A percentile compares a stretch with the other conserved stretches of the same genome.
Conservation (phyloP, 2,797 vertebrate species). For the Sebastes reedi region DNA sequence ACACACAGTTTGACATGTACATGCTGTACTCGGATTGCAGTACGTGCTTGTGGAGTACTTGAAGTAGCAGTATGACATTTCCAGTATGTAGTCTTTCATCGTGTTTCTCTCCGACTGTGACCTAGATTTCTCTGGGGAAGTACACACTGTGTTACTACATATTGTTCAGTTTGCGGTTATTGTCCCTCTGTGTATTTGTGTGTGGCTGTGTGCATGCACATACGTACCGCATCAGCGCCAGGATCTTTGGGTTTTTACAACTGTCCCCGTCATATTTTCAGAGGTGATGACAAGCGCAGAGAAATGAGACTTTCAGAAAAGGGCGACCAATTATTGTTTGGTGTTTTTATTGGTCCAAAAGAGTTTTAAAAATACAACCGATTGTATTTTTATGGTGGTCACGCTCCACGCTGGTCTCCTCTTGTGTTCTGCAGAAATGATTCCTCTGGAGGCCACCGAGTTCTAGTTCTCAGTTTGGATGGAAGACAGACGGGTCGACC, state of each 20-base stretch:
- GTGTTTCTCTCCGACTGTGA: conserved; percentile 56
- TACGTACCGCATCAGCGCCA: conserved; percentile 23
- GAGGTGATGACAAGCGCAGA: conserved; percentile 71
- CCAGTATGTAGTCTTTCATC: conserved; percentile 40
- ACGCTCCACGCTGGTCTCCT: conserved; percentile 60
- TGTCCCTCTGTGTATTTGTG: conserved; percentile 32
- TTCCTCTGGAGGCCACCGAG: conserved; percentile 59
- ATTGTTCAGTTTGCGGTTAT: conserved; percentile 62
- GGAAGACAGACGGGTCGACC: conserved; percentile 66
- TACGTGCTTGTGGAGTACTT: conserved; percentile 26
- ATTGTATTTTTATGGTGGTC: conserved; percentile 74
- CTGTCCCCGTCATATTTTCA: conserved; percentile 70
- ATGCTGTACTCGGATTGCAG: conserved; percentile 38
- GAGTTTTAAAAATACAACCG: conserved; percentile 71
- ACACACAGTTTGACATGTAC: background rate
- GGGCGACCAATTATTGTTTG: conserved; percentile 66
- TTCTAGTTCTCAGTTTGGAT: conserved; percentile 71
- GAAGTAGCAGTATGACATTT: conserved; percentile 40
- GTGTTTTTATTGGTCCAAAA: conserved; percentile 78
- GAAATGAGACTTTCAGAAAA: conserved; percentile 54
- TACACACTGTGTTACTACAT: conserved; percentile 45
- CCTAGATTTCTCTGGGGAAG: conserved; percentile 70
- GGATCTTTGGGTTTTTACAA: conserved; percentile 60
- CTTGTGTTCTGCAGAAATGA: conserved; percentile 69
- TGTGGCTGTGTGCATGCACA: conserved; percentile 2